Percentiles rank a stretch among this genome's conserved stretches.
Evolutionary conservation across 2,888 invertebrate genomes (phyloP).

Genomic region (Oegoconia quadripuncta): DNA sequence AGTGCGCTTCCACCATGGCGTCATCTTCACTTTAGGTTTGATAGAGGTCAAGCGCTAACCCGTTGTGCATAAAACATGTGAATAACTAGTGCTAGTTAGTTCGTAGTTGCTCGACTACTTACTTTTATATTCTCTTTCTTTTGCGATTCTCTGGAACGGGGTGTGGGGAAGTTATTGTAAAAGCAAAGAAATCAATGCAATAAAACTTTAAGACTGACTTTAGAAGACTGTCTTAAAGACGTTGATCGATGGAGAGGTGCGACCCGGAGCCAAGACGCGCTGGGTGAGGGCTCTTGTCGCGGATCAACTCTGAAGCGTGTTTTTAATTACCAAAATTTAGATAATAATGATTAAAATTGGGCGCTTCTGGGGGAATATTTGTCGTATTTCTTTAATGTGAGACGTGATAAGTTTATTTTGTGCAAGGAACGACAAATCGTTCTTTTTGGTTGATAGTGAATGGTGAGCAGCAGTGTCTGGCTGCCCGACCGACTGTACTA

Average conservation of each 20-base stretch:
- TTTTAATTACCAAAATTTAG: conserved; percentile 47
- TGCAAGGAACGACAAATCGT: conserved; percentile 16
- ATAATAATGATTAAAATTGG: conserved; percentile 32
- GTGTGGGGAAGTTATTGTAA: conserved; percentile 51
- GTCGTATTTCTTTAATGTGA: conserved; percentile 28
- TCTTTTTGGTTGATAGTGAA: conserved; percentile 20
- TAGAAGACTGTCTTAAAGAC: conserved; percentile 76
- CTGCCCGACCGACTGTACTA: too few species aligned
- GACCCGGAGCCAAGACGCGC: conserved; percentile 26
- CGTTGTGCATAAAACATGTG: too few species aligned
- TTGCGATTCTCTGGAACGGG: conserved; percentile 38
- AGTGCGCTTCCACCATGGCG: too few species aligned
- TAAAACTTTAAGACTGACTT: conserved; percentile 77
- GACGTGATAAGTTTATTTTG: conserved; percentile 26
- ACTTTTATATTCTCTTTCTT: conserved; percentile 42
- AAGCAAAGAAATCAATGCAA: conserved; percentile 71
- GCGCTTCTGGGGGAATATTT: not conserved
- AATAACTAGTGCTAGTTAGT: conserved; percentile 32
- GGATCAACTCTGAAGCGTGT: conserved; percentile 26
- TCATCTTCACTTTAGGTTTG: too few species aligned
- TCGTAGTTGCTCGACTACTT: conserved; percentile 44
- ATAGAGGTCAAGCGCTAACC: too few species aligned
- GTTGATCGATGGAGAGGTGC: conserved; percentile 36
- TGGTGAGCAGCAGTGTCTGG: conserved; percentile 18
- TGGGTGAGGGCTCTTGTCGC: conserved; percentile 9